Evolutionary conservation across 2,113 vertebrate genomes (phyloP).

Genomic region (Chaenocephalus aceratus): DNA sequence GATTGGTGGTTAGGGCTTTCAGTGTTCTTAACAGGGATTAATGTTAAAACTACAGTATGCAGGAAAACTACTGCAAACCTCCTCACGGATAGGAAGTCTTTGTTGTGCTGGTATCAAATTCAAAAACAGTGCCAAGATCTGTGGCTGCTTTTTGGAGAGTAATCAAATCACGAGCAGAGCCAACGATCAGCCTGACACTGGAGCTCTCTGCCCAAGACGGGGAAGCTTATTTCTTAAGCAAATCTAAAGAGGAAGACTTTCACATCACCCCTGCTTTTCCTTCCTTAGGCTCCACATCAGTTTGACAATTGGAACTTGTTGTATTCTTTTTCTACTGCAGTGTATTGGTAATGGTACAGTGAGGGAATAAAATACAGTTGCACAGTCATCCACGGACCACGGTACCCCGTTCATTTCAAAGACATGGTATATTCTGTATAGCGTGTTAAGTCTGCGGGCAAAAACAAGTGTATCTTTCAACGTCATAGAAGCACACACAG

Average conservation of each 20-base stretch:
- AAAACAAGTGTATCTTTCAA: slow-evolving; percentile 40
- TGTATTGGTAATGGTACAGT: not conserved
- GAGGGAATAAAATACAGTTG: slow-evolving; percentile 8
- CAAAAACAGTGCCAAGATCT: slow-evolving; percentile 5
- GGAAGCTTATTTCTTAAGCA: slow-evolving; percentile 13
- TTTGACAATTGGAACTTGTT: not conserved
- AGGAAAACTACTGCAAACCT: slow-evolving; percentile 21
- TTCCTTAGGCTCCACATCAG: slow-evolving; percentile 10
- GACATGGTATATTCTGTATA: slow-evolving; percentile 25
- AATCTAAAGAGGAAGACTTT: not conserved
- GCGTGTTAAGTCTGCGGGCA: slow-evolving; percentile 26
- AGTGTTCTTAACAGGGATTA: slow-evolving; percentile 34
- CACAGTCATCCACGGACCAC: not conserved
- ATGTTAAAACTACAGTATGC: slow-evolving; percentile 7
- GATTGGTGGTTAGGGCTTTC: slow-evolving; percentile 27
- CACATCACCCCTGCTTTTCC: not conserved
- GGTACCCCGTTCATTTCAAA: slow-evolving; percentile 22
- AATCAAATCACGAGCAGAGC: slow-evolving; percentile 11
- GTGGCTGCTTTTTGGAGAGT: not conserved
- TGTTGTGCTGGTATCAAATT: slow-evolving; percentile 25
- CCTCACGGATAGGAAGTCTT: not conserved
- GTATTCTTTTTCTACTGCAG: not conserved
- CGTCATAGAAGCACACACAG: slow-evolving; percentile 17
- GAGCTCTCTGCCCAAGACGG: not conserved
- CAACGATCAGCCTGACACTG: not conserved